Percentiles rank a stretch among this genome's conserved stretches.
These are phyloP conservation scores for Genyomyrus donnyi DNA, from an alignment of 2,113 vertebrate species.

Conservation along the genomic window DNA sequence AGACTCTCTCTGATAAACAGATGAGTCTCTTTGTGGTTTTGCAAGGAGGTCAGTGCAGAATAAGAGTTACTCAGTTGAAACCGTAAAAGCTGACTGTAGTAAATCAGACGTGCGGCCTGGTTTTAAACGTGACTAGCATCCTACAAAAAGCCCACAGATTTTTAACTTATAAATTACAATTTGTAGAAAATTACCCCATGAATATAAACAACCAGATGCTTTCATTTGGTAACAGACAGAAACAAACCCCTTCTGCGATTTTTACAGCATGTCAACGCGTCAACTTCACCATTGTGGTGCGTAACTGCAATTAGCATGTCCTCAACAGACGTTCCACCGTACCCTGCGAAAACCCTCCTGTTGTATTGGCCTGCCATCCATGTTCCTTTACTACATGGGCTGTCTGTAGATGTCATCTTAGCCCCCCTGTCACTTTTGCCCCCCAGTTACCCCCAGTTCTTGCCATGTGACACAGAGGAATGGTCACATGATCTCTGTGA, in stretches of 20 bases:
- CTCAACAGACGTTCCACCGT: not conserved
- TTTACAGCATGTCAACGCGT: not conserved
- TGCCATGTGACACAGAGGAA: not conserved
- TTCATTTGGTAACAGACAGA: not conserved
- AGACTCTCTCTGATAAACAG: not conserved
- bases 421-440: not conserved
- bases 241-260: not conserved
- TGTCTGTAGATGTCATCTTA: not conserved
- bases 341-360: not conserved
- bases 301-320: not conserved
- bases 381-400: not conserved
- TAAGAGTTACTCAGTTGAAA: not conserved
- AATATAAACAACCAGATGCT: not conserved
- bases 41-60: not conserved
- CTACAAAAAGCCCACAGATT: not conserved
- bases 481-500: not conserved
- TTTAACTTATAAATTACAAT: not conserved
- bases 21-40: not conserved
- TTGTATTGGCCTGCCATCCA: not conserved
- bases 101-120: not conserved
- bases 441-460: not conserved
- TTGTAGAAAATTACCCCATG: not conserved
- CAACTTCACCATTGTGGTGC: not conserved
- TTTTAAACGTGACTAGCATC: not conserved
- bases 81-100: not conserved